Evolutionary conservation across 2,888 invertebrate genomes (phyloP), one percentile per base, ranked within the genome.

Genomic region (Entomobrya proxima): DNA sequence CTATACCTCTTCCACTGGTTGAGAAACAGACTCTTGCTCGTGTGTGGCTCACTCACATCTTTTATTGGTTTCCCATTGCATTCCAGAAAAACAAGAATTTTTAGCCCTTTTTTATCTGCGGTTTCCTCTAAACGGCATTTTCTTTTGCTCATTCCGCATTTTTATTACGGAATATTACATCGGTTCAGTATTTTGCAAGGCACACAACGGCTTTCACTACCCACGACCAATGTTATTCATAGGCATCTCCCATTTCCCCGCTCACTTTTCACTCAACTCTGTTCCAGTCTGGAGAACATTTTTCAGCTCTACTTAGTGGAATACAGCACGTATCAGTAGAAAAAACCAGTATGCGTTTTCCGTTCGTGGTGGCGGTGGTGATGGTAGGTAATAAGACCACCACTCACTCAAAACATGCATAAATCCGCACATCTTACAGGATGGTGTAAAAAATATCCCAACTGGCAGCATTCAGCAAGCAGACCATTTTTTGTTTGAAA

Each of bases 1-100:
- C 64, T 67, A 35, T 37, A 24, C 40, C 64, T 37, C 40, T 11
- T 37, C 21, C 35, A 2, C 11, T 24, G 55, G 27, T n/a, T 27
- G 64, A 67, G 64, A 67, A 67, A 67, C 30, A 47, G n/a, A 30
- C 30, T 47, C 47, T 47, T 47, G n/a, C 47, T 6, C 74, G 18
- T 52, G 52, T 50, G 74, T n/a, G n/a, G n/a, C n/a, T n/a, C n/a
- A n/a, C 52, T 50, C 52, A 35, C 74, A 18, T 52, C 35, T 50
- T 52, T 74, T 74, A 74, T 74, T 74, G 74, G 74, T 74, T 74
- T 74, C 52, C 50, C 74, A 52, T 50, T 35, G 35, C 74, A 74
- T 74, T 74, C 74, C 74, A 50, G 74, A 21, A 74, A 52, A 50
- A 50, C 50, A 74, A 47, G 50, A 74, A 52, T 74, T 40, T 40